phyloP scores from a whole-genome alignment of 1,140 invertebrate species.

The Procambarus virginalis region DNA sequence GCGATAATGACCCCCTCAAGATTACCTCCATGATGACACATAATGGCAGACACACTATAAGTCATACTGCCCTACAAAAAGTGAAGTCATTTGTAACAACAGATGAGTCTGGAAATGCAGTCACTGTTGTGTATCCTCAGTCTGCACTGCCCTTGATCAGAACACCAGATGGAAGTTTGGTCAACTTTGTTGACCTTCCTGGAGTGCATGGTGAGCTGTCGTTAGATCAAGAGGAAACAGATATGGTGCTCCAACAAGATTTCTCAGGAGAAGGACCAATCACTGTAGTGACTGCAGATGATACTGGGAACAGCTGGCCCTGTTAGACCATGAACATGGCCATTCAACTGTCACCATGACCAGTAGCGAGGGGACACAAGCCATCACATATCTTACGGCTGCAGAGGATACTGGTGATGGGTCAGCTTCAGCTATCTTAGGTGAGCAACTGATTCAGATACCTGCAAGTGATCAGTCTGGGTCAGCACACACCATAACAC shows the following conservation, averaged over 20 bases:
- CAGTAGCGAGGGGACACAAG: slow-evolving; percentile 22
- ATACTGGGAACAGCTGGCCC: slow-evolving; percentile 48
- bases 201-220: slow-evolving; percentile 42
- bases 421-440: slow-evolving; percentile 34
- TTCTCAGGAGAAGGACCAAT: slow-evolving; percentile 54
- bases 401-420: slow-evolving; percentile 30
- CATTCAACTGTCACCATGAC: slow-evolving; percentile 32
- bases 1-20: slow-evolving; percentile 19
- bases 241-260: slow-evolving; percentile 53
- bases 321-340: slow-evolving; percentile 36
- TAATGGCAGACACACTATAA: slow-evolving; percentile 10
- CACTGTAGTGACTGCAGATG: slow-evolving; percentile 53
- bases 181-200: slow-evolving; percentile 61
- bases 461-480: slow-evolving; percentile 58
- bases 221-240: slow-evolving; percentile 50
- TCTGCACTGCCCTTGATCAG: slow-evolving; percentile 44
- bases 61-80: slow-evolving; percentile 15
- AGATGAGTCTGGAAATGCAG: slow-evolving; percentile 47
- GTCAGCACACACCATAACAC: slow-evolving; percentile 56
- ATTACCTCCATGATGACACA: slow-evolving; percentile 49
- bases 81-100: slow-evolving; percentile 50
- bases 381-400: slow-evolving; percentile 48
- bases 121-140: slow-evolving; percentile 62
- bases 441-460: slow-evolving; percentile 63
- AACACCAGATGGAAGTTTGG: slow-evolving; percentile 45